phyloP scores from a whole-genome alignment of 2,797 vertebrate species.

The Fistularia tabacaria region DNA sequence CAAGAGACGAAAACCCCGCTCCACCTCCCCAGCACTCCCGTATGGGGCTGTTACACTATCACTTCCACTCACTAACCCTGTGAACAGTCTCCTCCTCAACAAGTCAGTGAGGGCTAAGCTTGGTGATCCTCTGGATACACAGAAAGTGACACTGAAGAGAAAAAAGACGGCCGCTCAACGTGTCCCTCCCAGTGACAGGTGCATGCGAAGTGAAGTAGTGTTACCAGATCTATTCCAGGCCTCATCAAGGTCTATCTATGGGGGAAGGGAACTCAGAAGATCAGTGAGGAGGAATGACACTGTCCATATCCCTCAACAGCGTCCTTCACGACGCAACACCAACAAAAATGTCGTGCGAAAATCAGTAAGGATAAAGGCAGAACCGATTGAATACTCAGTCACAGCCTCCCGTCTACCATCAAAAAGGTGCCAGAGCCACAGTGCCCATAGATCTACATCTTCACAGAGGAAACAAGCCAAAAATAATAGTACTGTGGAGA shows the following conservation, averaged over 20 bases:
- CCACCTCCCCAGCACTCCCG: constrained; percentile 33
- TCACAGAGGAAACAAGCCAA: constrained; percentile 24
- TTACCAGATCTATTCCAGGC: constrained; percentile 57
- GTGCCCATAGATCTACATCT: constrained; percentile 10
- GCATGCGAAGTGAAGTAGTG: constrained; percentile 67
- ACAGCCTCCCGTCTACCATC: constrained; percentile 45
- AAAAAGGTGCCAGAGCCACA: constrained; percentile 1
- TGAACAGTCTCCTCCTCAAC: constrained; percentile 62
- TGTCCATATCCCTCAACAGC: constrained; percentile 19
- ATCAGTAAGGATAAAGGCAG: constrained; percentile 64
- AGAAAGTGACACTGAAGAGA: constrained; percentile 43
- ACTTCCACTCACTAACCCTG: constrained; percentile 69
- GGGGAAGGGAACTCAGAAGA: constrained; percentile 56
- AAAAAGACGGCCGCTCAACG: constrained; percentile 19
- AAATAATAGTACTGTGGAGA: constrained; percentile 23
- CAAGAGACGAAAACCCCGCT: constrained; percentile 69
- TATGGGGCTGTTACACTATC: constrained; percentile 54
- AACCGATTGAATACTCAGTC: constrained; percentile 64
- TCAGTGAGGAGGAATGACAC: constrained; percentile 49
- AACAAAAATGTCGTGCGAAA: constrained; percentile 41
- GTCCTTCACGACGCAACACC: constrained; percentile 20
- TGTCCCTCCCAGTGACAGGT: constrained; percentile 62
- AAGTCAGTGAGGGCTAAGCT: constrained; percentile 63
- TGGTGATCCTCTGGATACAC: constrained; percentile 10
- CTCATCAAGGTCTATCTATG: constrained; percentile 23